Percentiles rank a stretch among this genome's conserved stretches.
phyloP scores from a whole-genome alignment of 2,113 vertebrate genomes.

The Gadus chalcogrammus region DNA sequence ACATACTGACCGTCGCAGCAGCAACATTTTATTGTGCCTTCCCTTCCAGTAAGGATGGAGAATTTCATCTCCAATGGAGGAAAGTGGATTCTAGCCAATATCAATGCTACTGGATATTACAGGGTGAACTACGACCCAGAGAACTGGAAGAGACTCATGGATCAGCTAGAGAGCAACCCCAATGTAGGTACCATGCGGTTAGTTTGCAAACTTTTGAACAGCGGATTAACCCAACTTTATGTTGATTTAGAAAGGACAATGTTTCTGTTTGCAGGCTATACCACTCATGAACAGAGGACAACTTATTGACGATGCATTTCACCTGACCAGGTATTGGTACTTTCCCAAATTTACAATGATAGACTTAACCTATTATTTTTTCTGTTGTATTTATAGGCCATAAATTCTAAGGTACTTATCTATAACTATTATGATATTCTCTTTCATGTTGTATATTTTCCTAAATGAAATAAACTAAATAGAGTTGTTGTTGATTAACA shows the following conservation, averaged over 20 bases:
- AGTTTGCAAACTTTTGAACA: too few relatives aligned
- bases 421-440: too few relatives aligned
- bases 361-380: too few relatives aligned
- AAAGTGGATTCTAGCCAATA: slow-evolving; percentile 84
- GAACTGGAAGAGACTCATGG: slow-evolving; percentile 83
- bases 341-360: too few relatives aligned
- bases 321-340: slow-evolving; percentile 75
- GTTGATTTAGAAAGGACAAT: not conserved
- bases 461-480: too few relatives aligned
- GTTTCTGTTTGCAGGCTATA: slow-evolving; percentile 67
- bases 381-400: too few relatives aligned
- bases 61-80: not conserved
- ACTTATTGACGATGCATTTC: slow-evolving; percentile 86
- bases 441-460: too few relatives aligned
- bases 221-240: not conserved
- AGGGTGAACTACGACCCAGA: slow-evolving; percentile 84
- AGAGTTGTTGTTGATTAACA: too few relatives aligned
- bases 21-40: slow-evolving; percentile 3
- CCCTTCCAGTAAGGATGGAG: slow-evolving; percentile 21
- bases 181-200: slow-evolving; percentile 58
- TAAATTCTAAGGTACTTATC: too few relatives aligned
- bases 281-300: slow-evolving; percentile 86
- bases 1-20: too few relatives aligned
- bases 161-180: slow-evolving; percentile 47
- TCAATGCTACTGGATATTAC: slow-evolving; percentile 81